Percentiles rank a stretch among this genome's conserved stretches.
phyloP scores from a whole-genome alignment of 2,888 invertebrate species.

The Ethmia dodecea region DNA sequence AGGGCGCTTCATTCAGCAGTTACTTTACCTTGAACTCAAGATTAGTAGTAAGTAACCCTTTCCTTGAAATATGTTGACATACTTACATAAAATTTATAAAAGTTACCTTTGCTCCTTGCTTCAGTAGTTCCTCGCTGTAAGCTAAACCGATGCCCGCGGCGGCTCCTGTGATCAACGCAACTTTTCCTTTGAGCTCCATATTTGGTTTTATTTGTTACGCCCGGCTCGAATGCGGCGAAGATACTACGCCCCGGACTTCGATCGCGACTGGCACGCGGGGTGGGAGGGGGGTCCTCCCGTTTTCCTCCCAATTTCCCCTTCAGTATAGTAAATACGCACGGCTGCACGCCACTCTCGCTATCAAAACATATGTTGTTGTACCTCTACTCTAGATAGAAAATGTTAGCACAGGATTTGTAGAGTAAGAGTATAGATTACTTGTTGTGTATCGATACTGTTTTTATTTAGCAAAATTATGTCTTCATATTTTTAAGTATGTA shows the following conservation, averaged over 20 bases:
- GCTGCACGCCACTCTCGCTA: constrained; percentile 53
- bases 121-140: constrained; percentile 84
- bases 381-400: too few relatives aligned
- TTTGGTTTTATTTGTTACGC: constrained; percentile 30
- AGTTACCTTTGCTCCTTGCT: constrained; percentile 86
- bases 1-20: constrained; percentile 42
- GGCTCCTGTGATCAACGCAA: constrained; percentile 84
- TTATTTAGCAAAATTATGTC: too few relatives aligned
- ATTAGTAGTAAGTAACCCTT: constrained; percentile 27
- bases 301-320: constrained; percentile 43
- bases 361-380: too few relatives aligned
- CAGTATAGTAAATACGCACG: constrained; percentile 67
- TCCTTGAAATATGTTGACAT: constrained; percentile 24
- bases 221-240: constrained; percentile 40
- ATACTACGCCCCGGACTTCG: constrained; percentile 49
- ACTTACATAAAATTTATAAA: too few relatives aligned
- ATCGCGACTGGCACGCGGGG: constrained; percentile 45
- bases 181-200: constrained; percentile 86
- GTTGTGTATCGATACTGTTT: too few relatives aligned
- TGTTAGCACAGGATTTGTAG: too few relatives aligned
- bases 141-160: constrained; percentile 85
- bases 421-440: too few relatives aligned
- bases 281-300: constrained; percentile 31
- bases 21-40: constrained; percentile 53
- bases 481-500: too few relatives aligned